phyloP scores from a whole-genome alignment of 1,140 invertebrate species.

The Oreohelix idahoensis region DNA sequence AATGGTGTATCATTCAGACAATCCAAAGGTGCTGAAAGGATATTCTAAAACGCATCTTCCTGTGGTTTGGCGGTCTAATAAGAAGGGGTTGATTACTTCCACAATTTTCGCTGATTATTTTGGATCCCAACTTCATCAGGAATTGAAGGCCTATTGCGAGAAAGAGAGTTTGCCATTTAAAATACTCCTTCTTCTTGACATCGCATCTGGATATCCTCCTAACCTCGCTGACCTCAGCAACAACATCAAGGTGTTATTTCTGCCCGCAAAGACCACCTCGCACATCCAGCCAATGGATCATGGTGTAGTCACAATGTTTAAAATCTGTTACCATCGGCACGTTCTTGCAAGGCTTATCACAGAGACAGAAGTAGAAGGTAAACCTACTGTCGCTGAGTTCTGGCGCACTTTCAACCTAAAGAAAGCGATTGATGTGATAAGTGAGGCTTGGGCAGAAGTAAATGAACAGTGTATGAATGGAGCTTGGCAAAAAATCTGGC shows the following conservation, averaged over 20 bases:
- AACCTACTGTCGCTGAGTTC: slow-evolving; percentile 11
- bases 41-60: slow-evolving; percentile 15
- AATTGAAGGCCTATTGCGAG: slow-evolving; percentile 42
- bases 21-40: slow-evolving; percentile 11
- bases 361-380: not conserved
- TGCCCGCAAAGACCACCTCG: slow-evolving; percentile 43
- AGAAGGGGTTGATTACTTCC: slow-evolving; percentile 15
- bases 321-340: slow-evolving; percentile 36
- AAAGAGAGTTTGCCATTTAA: slow-evolving; percentile 40
- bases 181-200: slow-evolving; percentile 49
- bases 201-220: slow-evolving; percentile 47
- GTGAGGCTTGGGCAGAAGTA: slow-evolving; percentile 27
- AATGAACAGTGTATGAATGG: slow-evolving; percentile 10
- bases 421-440: slow-evolving; percentile 25
- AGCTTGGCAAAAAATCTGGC: slow-evolving; percentile 30
- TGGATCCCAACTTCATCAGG: slow-evolving; percentile 40
- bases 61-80: slow-evolving; percentile 9
- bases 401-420: slow-evolving; percentile 40
- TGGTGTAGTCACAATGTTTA: slow-evolving; percentile 47
- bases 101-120: slow-evolving; percentile 47
- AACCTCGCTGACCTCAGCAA: slow-evolving; percentile 38
- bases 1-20: slow-evolving; percentile 19
- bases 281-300: slow-evolving; percentile 53
- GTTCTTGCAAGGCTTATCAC: slow-evolving; percentile 23
- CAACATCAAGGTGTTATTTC: slow-evolving; percentile 44